These are phyloP conservation scores for Siniperca knerii DNA, from an alignment of 2,113 vertebrate species.

Conservation along the genomic window DNA sequence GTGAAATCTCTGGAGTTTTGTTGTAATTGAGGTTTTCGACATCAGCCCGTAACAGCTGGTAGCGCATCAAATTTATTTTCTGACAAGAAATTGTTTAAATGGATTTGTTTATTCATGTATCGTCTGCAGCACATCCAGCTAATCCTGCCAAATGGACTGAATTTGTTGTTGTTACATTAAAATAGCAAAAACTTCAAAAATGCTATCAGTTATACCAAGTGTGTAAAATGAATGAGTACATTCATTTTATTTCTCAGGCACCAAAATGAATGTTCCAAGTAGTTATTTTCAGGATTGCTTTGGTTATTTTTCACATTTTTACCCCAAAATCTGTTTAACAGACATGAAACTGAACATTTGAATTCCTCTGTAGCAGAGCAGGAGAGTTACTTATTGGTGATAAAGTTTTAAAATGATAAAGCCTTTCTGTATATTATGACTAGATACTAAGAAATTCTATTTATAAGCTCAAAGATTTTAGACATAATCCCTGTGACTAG, in stretches of 20 bases:
- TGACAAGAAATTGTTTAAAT: not conserved
- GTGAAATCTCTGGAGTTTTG: not conserved
- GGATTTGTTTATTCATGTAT: conserved; percentile 1
- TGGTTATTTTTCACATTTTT: not conserved
- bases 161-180: not conserved
- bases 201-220: not conserved
- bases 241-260: not conserved
- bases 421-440: not conserved
- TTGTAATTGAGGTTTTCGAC: not conserved
- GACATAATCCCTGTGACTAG: not conserved
- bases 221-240: not conserved
- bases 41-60: conserved; percentile 23
- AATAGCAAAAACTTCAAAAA: not conserved
- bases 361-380: not conserved
- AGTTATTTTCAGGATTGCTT: not conserved
- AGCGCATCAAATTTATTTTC: conserved; percentile 10
- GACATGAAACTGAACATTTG: not conserved
- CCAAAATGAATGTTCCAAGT: not conserved
- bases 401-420: not conserved
- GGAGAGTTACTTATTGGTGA: not conserved
- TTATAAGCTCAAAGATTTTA: not conserved
- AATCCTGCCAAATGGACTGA: not conserved
- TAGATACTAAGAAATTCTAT: not conserved
- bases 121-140: not conserved
- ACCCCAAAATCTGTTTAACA: not conserved